Percentiles rank a stretch among this genome's conserved stretches.
phyloP scores from a whole-genome alignment of 2,113 vertebrate species.

The Columba janthina region DNA sequence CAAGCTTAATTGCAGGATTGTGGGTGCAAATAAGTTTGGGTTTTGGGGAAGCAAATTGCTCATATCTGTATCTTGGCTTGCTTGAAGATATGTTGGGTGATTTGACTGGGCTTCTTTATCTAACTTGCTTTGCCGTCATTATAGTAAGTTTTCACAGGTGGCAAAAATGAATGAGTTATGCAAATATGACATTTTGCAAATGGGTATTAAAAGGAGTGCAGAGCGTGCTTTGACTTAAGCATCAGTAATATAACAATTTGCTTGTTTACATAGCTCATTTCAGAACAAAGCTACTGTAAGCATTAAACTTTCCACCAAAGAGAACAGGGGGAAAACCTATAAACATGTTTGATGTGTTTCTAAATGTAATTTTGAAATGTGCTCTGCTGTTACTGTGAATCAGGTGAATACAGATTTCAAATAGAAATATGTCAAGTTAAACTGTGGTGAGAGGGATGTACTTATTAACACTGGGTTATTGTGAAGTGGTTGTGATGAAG shows the following conservation, averaged over 20 bases:
- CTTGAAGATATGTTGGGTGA: background rate
- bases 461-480: background rate
- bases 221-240: background rate
- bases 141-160: background rate
- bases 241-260: background rate
- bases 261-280: background rate
- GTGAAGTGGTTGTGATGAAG: background rate
- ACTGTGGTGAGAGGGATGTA: background rate
- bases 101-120: background rate
- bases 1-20: background rate
- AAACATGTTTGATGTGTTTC: background rate
- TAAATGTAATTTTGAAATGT: background rate
- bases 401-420: background rate
- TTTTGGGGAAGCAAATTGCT: background rate
- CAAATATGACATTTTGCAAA: background rate
- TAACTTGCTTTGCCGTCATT: background rate
- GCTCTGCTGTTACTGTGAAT: background rate
- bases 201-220: background rate
- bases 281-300: background rate
- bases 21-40: background rate
- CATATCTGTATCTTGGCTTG: background rate
- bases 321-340: background rate
- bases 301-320: background rate
- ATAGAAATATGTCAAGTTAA: background rate
- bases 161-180: background rate